Evolutionary conservation across 2,797 vertebrate genomes (phyloP).

Genomic region (Anniella stebbinsi): DNA sequence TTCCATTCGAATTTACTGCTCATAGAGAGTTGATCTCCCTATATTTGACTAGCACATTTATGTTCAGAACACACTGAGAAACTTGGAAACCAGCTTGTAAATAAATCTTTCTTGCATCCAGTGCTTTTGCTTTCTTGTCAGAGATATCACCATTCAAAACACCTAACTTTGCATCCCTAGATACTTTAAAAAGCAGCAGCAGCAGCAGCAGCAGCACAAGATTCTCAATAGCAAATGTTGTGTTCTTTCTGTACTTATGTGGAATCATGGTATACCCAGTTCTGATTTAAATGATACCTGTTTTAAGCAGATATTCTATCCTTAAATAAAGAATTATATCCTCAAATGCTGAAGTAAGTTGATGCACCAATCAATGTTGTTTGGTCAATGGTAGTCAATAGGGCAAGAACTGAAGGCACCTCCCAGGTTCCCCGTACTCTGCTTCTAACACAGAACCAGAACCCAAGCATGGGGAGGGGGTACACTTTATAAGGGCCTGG

Average conservation of each 20-base stretch:
- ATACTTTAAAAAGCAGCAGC: not conserved
- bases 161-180: not conserved
- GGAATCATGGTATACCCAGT: not conserved
- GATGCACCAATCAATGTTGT: not conserved
- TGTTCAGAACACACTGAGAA: not conserved
- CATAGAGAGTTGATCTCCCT: not conserved
- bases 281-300: not conserved
- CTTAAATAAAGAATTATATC: not conserved
- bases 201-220: not conserved
- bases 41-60: not conserved
- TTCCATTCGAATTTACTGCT: not conserved
- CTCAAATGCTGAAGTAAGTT: not conserved
- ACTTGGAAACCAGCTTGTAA: not conserved
- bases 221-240: not conserved
- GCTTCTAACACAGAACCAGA: not conserved
- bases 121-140: not conserved
- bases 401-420: not conserved
- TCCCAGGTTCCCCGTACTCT: not conserved
- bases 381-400: not conserved
- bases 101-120: not conserved
- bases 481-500: not conserved
- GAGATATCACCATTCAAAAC: not conserved
- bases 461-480: not conserved
- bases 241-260: not conserved
- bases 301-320: not conserved